Evolutionary conservation across 1,140 invertebrate species (phyloP), one percentile per base, ranked within the genome.

Genomic region (Brachionus asplanchnoidis): DNA sequence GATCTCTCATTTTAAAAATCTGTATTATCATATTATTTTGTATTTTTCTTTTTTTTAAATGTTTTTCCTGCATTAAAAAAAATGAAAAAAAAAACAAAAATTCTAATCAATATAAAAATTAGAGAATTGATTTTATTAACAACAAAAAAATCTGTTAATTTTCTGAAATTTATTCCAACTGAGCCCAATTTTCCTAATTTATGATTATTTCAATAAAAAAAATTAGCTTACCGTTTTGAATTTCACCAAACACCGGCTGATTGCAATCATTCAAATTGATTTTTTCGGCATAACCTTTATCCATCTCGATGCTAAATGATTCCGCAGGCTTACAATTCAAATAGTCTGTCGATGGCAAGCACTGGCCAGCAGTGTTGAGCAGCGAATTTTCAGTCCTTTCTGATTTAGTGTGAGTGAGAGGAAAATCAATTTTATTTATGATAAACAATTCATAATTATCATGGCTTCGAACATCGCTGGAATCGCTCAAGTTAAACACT

Each of bases 221-320:
- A 73, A 73, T 40, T 42, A 73, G 32, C 68, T 73, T 73, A 73
- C 68, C 68, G 68, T 73, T 73, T 73, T 73, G 68, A 73, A 73
- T 73, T 73, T 73, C 68, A 73, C 36, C 9, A 17, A 9, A 28
- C 3, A 23, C 68, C 68, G 68, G 12, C 36, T 73, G 68, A 73
- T 42, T 32, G 32, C n/a, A 42, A 42, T 73, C 23, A 42, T 73
- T 73, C 20, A 40, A 73, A n/a, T 70, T 70, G n/a, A 36, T 36
- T 17, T 42, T 42, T 40, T 42, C 4, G 17, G 17, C 5, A 73
- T 42, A 73, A 73, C 68, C 68, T 73, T 73, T 73, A 17, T 73
- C 40, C 32, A 73, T 42, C 17, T 73, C 68, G 14, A 73, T 20
- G 14, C 8, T 73, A 73, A 73, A 36, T 40, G 68, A 73, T 73